These are phyloP conservation scores for Hormaphis cornu DNA, from an alignment of 1,140 invertebrate genomes.

Conservation along the genomic window DNA sequence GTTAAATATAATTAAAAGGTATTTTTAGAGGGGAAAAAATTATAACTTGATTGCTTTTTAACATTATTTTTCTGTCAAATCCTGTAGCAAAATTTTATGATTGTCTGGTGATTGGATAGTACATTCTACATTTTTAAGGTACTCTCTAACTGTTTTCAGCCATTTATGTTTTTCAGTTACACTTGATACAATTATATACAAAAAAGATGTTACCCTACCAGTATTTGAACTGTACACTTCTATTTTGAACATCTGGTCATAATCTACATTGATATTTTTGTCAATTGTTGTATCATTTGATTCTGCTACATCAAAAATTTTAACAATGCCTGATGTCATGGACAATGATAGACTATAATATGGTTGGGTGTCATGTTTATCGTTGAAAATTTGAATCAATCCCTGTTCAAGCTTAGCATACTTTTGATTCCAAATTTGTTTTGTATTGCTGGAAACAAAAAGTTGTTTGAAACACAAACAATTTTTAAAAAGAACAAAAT, in stretches of 20 bases:
- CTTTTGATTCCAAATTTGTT: constrained; percentile 22
- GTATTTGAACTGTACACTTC: constrained; percentile 10
- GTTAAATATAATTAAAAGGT: too few relatives aligned
- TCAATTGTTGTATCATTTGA: constrained; percentile 27
- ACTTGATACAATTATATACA: constrained; percentile 11
- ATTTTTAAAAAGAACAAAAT: too few relatives aligned
- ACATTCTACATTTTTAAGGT: neutral
- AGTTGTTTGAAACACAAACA: too few relatives aligned
- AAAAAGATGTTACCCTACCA: constrained; percentile 5
- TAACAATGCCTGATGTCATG: constrained; percentile 6
- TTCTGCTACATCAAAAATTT: constrained; percentile 14
- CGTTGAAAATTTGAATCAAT: neutral
- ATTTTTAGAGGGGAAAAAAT: too few relatives aligned
- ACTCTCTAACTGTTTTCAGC: neutral
- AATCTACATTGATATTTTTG: constrained; percentile 18
- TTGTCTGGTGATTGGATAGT: neutral
- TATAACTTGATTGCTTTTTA: too few relatives aligned
- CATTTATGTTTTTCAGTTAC: neutral
- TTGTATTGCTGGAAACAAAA: constrained; percentile 9
- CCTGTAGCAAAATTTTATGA: too few relatives aligned
- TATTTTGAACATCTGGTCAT: constrained; percentile 23
- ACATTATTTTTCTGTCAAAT: too few relatives aligned
- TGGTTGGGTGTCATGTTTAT: constrained; percentile 7
- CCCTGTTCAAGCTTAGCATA: constrained; percentile 15
- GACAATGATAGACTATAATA: constrained; percentile 1